phyloP scores from a whole-genome alignment of 2,797 vertebrate species.

The Artibeus lituratus region DNA sequence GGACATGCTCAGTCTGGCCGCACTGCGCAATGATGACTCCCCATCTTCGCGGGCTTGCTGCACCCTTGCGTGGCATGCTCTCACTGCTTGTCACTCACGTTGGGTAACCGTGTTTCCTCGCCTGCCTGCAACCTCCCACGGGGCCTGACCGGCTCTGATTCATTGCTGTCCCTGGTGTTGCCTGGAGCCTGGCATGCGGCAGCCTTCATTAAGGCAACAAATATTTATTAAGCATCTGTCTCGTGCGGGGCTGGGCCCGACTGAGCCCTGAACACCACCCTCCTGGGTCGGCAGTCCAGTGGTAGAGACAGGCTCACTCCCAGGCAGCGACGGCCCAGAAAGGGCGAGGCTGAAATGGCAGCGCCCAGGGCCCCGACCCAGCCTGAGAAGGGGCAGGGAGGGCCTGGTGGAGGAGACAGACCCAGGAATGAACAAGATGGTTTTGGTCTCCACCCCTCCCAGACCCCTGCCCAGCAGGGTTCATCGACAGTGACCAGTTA shows the following conservation, averaged over 20 bases:
- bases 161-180: not conserved
- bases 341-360: too few relatives aligned
- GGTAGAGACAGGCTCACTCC: not conserved
- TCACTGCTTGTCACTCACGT: not conserved
- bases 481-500: not conserved
- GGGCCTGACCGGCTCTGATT: not conserved
- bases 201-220: not conserved
- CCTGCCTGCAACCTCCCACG: not conserved
- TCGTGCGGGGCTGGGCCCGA: not conserved
- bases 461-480: not conserved
- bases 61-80: fast-evolving
- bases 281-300: not conserved
- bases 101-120: not conserved
- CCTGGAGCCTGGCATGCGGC: not conserved
- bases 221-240: not conserved
- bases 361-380: not conserved
- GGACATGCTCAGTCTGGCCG: not conserved
- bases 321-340: not conserved
- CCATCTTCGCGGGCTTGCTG: fast-evolving
- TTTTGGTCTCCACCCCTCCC: not conserved
- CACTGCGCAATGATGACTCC: not conserved
- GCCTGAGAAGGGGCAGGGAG: not conserved
- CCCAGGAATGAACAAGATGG: not conserved
- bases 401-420: not conserved
- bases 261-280: not conserved